These are phyloP conservation scores for Genyomyrus donnyi DNA, from an alignment of 2,113 vertebrate genomes.

Conservation along the genomic window DNA sequence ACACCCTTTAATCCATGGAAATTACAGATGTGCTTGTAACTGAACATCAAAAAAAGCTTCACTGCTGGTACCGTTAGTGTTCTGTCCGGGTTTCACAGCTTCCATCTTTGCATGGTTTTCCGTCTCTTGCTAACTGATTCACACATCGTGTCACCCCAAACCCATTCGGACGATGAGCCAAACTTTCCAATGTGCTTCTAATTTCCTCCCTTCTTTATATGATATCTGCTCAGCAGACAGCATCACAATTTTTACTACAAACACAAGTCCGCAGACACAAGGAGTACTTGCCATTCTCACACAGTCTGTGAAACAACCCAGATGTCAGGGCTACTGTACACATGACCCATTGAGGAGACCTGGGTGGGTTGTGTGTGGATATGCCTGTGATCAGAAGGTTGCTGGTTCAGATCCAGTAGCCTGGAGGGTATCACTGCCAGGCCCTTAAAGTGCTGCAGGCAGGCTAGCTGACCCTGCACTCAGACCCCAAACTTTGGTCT, in stretches of 20 bases:
- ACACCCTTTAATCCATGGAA: not conserved
- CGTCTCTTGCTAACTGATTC: not conserved
- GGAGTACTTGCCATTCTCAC: conserved; percentile 8
- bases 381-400: not conserved
- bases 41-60: not conserved
- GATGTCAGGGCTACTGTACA: not conserved
- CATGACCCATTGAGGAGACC: not conserved
- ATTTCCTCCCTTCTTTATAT: not conserved
- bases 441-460: not conserved
- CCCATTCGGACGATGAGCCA: not conserved
- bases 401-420: not conserved
- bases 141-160: not conserved
- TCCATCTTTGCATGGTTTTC: not conserved
- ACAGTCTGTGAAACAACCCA: not conserved
- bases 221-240: conserved; percentile 3
- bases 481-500: no score
- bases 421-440: not conserved
- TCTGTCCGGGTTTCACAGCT: not conserved
- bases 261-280: not conserved
- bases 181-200: not conserved
- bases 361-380: not conserved
- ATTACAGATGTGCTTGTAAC: not conserved
- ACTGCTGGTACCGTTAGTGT: not conserved
- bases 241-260: not conserved
- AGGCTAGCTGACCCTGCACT: no score